Base-by-base conservation (phyloP, 2,888 invertebrate genomes). In the Temnothorax ravouxi region DNA sequence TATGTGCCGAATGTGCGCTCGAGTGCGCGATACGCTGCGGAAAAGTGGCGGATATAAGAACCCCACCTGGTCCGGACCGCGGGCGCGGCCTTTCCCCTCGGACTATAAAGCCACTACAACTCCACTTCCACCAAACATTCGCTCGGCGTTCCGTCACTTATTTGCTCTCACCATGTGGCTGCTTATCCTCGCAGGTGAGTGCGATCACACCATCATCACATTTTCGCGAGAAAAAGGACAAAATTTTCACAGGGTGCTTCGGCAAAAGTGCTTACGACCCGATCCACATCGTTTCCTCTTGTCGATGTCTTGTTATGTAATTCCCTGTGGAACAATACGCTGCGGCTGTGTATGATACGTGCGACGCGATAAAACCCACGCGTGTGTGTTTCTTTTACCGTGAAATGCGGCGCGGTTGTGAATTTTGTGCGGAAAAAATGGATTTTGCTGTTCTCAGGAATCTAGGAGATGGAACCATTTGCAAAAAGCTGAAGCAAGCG, bases 31-130 rank as follows among this genome's bases (percentile, higher is more conserved):
- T 64, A 85, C 83, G 84, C 82, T 66, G 87, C 84, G 88, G 90
- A 91, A 92, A 92, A 92, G 90, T 91, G 88, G 89, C 89, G 77
- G 47, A 79, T 79, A 72, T 71, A 91, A 92, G 91, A 90, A 94
- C 93, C 94, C 94, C 94, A 94, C 94, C 91, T 93, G 93, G 89
- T 83, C 87, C 77, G 88, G 87, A 86, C 87, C 41, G 89, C 94
- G 93, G 93, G 93, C 93, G 93, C 93, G 92, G 94, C 94, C 94
- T 94, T 94, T 94, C 94, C 94, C 94, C 91, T 92, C 89, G 93
- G 93, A 94, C 93, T 94, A 94, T 94, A 94, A 94, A 94, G 93
- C 93, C 92, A 93, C 92, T 92, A 91, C 90, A 91, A 92, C 90
- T 91, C 91, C 91, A 93, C 92, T 91, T 92, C 90, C 86, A 91